Conservation (phyloP, 1,140 invertebrate species). For the Ruditapes philippinarum region DNA sequence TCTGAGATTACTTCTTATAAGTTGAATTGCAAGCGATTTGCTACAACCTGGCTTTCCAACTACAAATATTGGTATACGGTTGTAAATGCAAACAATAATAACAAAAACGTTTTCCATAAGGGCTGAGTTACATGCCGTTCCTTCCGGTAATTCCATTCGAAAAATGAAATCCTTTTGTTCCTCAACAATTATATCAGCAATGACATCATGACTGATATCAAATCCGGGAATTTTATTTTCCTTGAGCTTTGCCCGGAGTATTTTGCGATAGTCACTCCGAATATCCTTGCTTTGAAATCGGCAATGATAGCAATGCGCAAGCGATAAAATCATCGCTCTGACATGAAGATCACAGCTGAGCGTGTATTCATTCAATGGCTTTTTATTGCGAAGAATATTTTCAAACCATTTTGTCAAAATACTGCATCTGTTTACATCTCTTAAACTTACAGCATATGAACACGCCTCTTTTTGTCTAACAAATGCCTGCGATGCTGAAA, state of each 20-base stretch:
- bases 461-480: slow-evolving; percentile 39
- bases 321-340: slow-evolving; percentile 72
- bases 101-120: slow-evolving; percentile 82
- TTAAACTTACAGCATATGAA: slow-evolving; percentile 64
- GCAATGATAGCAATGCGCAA: slow-evolving; percentile 78
- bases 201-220: too few relatives aligned
- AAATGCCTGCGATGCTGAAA: slow-evolving; percentile 65
- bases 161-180: slow-evolving; percentile 57
- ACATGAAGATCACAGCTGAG: not conserved
- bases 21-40: slow-evolving; percentile 80
- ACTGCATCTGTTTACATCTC: slow-evolving; percentile 67
- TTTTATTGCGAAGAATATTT: not conserved
- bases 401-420: slow-evolving; percentile 68
- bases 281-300: slow-evolving; percentile 57
- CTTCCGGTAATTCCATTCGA: slow-evolving; percentile 62
- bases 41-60: slow-evolving; percentile 83
- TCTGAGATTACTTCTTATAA: slow-evolving; percentile 77
- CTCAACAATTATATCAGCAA: not conserved
- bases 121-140: slow-evolving; percentile 75
- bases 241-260: not conserved
- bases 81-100: slow-evolving; percentile 80
- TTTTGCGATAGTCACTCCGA: slow-evolving; percentile 63
- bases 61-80: slow-evolving; percentile 79
- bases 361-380: not conserved
- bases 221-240: not conserved